Conservation (phyloP, 2,888 invertebrate genomes). For the Cheilosia scutellata region DNA sequence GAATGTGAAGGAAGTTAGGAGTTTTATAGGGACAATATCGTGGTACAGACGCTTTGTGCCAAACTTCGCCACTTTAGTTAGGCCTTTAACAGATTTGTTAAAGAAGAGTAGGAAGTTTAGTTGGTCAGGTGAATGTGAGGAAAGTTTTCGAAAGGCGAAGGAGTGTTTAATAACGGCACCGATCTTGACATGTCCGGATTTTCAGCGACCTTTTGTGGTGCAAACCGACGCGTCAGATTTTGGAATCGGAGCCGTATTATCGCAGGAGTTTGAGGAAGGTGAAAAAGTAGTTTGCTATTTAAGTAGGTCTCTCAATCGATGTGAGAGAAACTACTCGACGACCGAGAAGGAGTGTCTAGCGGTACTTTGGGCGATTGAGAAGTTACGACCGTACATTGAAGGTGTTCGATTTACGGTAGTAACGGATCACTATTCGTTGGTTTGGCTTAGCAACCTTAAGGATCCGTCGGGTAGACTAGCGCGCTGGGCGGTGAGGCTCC, state of each 20-base stretch:
- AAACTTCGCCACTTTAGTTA: conserved; percentile 14
- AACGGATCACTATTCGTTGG: background rate
- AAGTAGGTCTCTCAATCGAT: too few relatives aligned
- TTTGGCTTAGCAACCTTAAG: too few relatives aligned
- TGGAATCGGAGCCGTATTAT: background rate
- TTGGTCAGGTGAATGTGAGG: conserved; percentile 25
- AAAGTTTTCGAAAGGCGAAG: conserved; percentile 16
- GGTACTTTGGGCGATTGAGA: background rate
- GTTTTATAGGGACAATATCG: conserved; percentile 19
- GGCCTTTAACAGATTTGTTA: conserved; percentile 8
- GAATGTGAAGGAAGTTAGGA: conserved; percentile 31
- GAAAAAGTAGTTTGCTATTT: too few relatives aligned
- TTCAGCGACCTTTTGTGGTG: conserved; percentile 3
- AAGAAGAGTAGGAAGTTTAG: conserved; percentile 13
- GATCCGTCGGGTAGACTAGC: too few relatives aligned
- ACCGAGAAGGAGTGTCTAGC: conserved; percentile 10
- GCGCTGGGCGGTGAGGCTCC: too few relatives aligned
- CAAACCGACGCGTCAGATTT: conserved; percentile 7
- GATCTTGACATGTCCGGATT: conserved; percentile 28
- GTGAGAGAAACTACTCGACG: background rate
- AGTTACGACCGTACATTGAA: background rate
- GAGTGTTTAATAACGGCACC: conserved; percentile 4
- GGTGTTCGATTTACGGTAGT: background rate
- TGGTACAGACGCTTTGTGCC: conserved; percentile 34
- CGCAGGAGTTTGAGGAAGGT: background rate